Evolutionary conservation across 2,797 vertebrate species (phyloP).

Genomic region (Poliocrania exsul): DNA sequence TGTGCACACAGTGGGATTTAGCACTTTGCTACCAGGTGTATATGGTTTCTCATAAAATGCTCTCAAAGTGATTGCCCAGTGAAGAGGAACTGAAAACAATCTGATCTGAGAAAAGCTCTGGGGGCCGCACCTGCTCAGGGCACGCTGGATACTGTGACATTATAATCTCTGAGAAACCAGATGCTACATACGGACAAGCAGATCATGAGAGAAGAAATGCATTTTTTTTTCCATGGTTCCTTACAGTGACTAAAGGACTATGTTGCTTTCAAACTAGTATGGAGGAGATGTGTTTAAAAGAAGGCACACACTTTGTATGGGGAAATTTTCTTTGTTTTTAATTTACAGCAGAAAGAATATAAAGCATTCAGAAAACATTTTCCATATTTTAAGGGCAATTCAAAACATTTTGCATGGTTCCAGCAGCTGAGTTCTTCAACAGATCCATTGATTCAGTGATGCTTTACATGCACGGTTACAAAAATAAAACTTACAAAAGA

Average conservation of each 20-base stretch:
- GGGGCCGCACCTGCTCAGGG: neutral
- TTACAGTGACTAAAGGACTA: neutral
- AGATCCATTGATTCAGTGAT: constrained; percentile 99
- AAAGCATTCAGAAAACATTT: constrained; percentile 99
- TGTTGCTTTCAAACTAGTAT: neutral
- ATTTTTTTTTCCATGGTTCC: neutral
- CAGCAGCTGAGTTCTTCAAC: constrained; percentile 99
- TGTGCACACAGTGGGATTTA: neutral
- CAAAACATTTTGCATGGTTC: constrained; percentile 99
- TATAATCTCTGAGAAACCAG: fast-evolving
- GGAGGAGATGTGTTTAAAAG: neutral
- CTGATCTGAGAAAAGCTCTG: neutral
- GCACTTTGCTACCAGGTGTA: neutral
- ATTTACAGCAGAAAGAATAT: constrained; percentile 99
- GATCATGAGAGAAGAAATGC: neutral
- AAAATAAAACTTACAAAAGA: constrained; percentile 99
- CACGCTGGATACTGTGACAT: neutral
- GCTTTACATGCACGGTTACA: constrained; percentile 99
- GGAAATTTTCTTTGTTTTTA: constrained; percentile 98
- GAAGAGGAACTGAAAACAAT: neutral
- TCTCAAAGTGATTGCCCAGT: neutral
- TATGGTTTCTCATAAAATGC: neutral
- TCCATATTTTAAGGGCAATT: constrained; percentile 99
- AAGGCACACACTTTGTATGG: constrained; percentile 81
- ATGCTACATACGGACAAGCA: neutral